These are phyloP conservation scores for Rhabdomys pumilio DNA, from an alignment of 2,797 vertebrate species.

Conservation along the genomic window DNA sequence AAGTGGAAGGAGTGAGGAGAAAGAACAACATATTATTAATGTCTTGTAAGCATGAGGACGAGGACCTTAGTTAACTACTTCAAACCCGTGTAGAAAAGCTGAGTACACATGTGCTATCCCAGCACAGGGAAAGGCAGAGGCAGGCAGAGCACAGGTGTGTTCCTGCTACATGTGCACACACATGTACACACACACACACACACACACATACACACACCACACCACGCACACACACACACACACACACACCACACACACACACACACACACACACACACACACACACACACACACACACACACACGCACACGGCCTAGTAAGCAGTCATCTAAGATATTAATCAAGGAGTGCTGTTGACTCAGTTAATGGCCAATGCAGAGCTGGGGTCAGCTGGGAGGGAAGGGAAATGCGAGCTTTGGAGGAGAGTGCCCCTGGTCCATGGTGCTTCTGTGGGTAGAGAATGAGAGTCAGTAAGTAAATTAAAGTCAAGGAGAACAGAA, in stretches of 20 bases:
- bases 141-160: not conserved
- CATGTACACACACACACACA: not conserved
- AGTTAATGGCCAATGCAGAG: not conserved
- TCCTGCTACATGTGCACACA: not conserved
- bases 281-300: not conserved
- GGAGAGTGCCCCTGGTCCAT: not conserved
- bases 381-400: not conserved
- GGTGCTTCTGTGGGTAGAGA: slow-evolving; percentile 74
- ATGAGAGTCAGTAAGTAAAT: slow-evolving; percentile 80
- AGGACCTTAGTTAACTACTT: not conserved
- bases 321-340: not conserved
- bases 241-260: not conserved
- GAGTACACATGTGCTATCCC: not conserved
- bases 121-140: not conserved
- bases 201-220: not conserved
- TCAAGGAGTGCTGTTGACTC: not conserved
- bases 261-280: not conserved
- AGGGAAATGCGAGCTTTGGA: not conserved
- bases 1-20: not conserved
- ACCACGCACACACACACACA: not conserved
- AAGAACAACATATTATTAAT: not conserved
- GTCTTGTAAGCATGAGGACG: no score
- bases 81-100: not conserved
- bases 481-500: slow-evolving; percentile 75
- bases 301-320: not conserved